A percentile compares a stretch with the other conserved stretches of the same genome.
phyloP scores from a whole-genome alignment of 2,888 invertebrate species.

The Julus scanicus region DNA sequence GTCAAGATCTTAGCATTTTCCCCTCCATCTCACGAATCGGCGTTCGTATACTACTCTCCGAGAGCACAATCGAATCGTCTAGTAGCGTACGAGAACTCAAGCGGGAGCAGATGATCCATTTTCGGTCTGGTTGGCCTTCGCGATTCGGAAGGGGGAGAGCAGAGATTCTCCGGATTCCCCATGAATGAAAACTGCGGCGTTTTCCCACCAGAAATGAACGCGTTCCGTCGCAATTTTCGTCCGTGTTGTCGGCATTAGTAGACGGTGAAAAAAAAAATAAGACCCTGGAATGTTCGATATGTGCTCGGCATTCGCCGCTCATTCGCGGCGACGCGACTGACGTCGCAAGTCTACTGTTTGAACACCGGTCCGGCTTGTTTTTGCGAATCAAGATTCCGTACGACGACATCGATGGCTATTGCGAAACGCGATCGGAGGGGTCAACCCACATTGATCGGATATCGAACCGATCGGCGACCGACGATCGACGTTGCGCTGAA shows the following conservation, averaged over 20 bases:
- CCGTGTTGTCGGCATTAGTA: background rate
- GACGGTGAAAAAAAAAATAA: background rate
- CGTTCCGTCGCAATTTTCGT: slow-evolving; percentile 1
- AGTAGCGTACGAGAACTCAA: background rate
- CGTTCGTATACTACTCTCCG: too few relatives aligned
- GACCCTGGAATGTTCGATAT: background rate
- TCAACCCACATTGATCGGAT: background rate
- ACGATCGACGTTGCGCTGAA: background rate
- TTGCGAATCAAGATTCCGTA: background rate
- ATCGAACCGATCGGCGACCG: background rate
- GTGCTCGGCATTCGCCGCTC: background rate
- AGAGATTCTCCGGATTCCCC: background rate
- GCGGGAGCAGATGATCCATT: background rate
- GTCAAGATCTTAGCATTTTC: too few relatives aligned
- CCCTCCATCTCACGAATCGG: too few relatives aligned
- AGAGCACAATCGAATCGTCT: background rate
- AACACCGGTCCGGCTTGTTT: background rate
- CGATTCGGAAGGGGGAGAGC: background rate
- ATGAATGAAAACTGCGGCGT: background rate
- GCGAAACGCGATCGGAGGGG: background rate
- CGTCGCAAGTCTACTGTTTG: background rate
- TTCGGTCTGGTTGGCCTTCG: background rate
- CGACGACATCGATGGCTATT: background rate
- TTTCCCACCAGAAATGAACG: slow-evolving; percentile 11
- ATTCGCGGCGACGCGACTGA: background rate